Conservation (phyloP, 2,888 invertebrate genomes). For the Drosophila eohydei region DNA sequence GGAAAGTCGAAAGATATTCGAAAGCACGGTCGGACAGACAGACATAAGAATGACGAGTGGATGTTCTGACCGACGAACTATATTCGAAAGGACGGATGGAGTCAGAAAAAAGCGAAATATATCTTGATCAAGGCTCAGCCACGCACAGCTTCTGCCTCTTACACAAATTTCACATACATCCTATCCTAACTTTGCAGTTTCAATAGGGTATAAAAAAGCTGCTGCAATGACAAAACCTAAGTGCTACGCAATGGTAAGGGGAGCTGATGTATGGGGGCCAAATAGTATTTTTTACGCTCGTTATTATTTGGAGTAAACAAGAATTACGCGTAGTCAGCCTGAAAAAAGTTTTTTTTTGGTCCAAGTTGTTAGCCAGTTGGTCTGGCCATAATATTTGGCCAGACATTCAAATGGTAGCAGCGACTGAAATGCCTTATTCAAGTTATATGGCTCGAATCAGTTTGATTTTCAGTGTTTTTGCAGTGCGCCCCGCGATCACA, state of each 20-base stretch:
- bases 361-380: constrained; percentile 24
- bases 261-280: constrained; percentile 1
- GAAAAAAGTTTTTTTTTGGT: constrained; percentile 11
- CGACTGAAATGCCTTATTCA: constrained; percentile 51
- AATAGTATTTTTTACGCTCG: constrained; percentile 27
- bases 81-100: neutral
- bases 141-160: neutral
- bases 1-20: neutral
- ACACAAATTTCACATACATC: neutral
- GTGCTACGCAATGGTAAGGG: constrained; percentile 42
- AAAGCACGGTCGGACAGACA: no score
- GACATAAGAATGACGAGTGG: no score
- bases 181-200: neutral
- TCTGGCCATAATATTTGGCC: constrained; percentile 60
- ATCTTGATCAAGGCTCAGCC: neutral
- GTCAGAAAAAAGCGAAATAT: no score
- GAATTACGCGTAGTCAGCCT: constrained; percentile 67
- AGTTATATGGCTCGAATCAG: constrained; percentile 54
- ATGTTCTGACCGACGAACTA: neutral
- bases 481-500: constrained; percentile 2
- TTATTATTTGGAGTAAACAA: constrained; percentile 50
- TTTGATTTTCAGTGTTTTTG: constrained; percentile 59
- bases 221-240: constrained; percentile 53
- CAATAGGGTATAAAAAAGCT: constrained; percentile 1
- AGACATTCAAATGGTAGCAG: constrained; percentile 59